phyloP scores from a whole-genome alignment of 2,888 invertebrate genomes.

The Nemurella pictetii region DNA sequence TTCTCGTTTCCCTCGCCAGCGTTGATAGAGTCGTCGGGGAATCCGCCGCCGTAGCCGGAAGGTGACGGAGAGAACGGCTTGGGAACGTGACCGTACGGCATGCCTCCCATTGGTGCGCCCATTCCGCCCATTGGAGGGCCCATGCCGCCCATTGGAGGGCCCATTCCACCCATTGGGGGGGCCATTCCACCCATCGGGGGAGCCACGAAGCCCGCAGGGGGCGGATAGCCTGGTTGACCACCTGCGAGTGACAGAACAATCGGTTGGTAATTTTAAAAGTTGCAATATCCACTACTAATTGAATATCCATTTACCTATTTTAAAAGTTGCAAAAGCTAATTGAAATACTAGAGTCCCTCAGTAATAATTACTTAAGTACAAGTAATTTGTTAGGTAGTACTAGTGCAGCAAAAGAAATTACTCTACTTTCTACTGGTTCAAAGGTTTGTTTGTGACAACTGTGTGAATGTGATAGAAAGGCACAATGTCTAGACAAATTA shows the following conservation, averaged over 20 bases:
- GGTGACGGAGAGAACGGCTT: constrained; percentile 24
- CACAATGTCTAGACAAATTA: too few relatives aligned
- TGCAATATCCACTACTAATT: too few relatives aligned
- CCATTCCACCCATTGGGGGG: background rate
- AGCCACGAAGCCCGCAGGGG: background rate
- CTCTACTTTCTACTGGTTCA: too few relatives aligned
- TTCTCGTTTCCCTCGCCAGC: constrained; percentile 62
- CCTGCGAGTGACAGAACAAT: background rate
- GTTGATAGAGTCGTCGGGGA: constrained; percentile 52
- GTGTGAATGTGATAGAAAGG: too few relatives aligned
- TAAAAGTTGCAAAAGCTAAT: too few relatives aligned
- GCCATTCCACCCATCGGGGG: background rate
- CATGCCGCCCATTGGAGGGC: background rate
- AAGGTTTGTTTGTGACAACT: too few relatives aligned
- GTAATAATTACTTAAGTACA: too few relatives aligned
- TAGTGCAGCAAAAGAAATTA: too few relatives aligned
- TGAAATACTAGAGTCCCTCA: too few relatives aligned
- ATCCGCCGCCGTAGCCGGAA: constrained; percentile 36
- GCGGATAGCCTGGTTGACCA: background rate
- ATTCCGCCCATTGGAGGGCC: background rate
- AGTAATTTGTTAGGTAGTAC: too few relatives aligned
- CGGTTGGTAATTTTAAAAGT: too few relatives aligned
- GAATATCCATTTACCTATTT: too few relatives aligned
- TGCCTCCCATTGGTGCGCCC: background rate
- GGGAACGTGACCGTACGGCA: constrained; percentile 6